A percentile compares a stretch with the other conserved stretches of the same genome.
These are phyloP conservation scores for Brotogeris chrysoptera DNA, from an alignment of 2,797 vertebrate species.

Conservation along the genomic window DNA sequence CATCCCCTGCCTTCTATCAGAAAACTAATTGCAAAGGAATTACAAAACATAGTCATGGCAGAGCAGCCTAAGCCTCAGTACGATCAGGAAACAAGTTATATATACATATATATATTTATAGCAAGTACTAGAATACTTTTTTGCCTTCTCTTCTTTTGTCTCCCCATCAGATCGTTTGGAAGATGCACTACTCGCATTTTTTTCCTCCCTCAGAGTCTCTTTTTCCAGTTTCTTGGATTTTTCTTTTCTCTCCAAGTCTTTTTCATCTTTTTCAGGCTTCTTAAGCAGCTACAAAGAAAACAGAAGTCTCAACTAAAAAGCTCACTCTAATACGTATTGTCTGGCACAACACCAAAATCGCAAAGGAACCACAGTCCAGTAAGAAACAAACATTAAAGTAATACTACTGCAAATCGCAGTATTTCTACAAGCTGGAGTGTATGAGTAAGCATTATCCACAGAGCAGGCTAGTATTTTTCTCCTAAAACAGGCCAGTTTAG, in stretches of 20 bases:
- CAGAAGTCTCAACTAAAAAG: constrained; percentile 69
- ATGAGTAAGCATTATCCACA: constrained; percentile 59
- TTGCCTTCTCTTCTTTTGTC: constrained; percentile 87
- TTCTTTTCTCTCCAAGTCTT: constrained; percentile 90
- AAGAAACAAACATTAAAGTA: not conserved
- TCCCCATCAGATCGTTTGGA: constrained; percentile 87
- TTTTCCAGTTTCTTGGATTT: constrained; percentile 90
- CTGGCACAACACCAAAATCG: constrained; percentile 62
- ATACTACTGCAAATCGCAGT: not conserved
- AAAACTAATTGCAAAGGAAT: not conserved
- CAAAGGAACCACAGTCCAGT: constrained; percentile 29
- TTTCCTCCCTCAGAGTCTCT: constrained; percentile 86
- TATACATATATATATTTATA: constrained; percentile 51
- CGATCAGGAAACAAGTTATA: constrained; percentile 25
- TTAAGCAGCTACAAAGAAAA: constrained; percentile 88
- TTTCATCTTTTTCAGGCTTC: constrained; percentile 93
- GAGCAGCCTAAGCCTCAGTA: constrained; percentile 3
- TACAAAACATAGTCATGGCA: not conserved
- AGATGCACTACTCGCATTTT: constrained; percentile 73
- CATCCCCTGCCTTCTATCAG: not conserved
- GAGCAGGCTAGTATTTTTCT: not conserved
- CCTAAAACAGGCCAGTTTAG: constrained; percentile 30
- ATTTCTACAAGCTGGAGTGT: constrained; percentile 64
- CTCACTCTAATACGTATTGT: constrained; percentile 36
- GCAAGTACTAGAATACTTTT: constrained; percentile 80